These are phyloP conservation scores for Oryzias celebensis DNA, from an alignment of 2,113 vertebrate species.

Conservation along the genomic window DNA sequence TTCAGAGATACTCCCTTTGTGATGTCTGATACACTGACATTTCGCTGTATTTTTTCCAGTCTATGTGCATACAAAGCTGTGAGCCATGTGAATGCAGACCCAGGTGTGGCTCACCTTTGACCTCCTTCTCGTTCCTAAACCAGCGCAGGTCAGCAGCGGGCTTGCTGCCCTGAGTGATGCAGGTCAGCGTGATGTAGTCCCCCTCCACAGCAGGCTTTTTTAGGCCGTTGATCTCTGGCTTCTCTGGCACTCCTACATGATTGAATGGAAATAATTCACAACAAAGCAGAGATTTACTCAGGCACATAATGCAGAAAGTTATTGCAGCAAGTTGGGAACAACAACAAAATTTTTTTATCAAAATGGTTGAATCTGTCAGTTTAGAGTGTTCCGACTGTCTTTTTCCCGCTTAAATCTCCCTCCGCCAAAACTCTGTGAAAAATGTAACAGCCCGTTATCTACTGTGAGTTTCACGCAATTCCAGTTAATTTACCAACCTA, in stretches of 20 bases:
- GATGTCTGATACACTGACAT: neutral
- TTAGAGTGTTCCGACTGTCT: too few species aligned
- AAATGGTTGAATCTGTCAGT: too few species aligned
- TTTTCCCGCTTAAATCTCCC: too few species aligned
- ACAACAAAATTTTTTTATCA: too few species aligned
- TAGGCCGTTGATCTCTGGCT: conserved; percentile 93
- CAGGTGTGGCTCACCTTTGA: conserved; percentile 83
- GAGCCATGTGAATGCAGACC: neutral
- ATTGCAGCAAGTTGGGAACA: too few species aligned
- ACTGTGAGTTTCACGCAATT: too few species aligned
- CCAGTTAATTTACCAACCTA: neutral
- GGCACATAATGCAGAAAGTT: too few species aligned
- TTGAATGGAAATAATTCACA: conserved; percentile 17
- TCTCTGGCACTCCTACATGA: conserved; percentile 90
- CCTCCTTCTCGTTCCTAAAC: conserved; percentile 97
- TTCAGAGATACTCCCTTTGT: neutral
- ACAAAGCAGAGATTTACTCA: conserved; percentile 3
- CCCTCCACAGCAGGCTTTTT: conserved; percentile 93
- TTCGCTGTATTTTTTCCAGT: neutral
- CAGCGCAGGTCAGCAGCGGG: conserved; percentile 96
- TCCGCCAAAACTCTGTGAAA: neutral
- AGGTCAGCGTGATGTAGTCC: conserved; percentile 93
- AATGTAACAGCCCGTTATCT: neutral
- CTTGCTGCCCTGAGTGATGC: conserved; percentile 95
- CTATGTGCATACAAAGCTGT: neutral